These are phyloP conservation scores for Helicorthomorpha holstii DNA, from an alignment of 1,140 invertebrate genomes.

Conservation along the genomic window DNA sequence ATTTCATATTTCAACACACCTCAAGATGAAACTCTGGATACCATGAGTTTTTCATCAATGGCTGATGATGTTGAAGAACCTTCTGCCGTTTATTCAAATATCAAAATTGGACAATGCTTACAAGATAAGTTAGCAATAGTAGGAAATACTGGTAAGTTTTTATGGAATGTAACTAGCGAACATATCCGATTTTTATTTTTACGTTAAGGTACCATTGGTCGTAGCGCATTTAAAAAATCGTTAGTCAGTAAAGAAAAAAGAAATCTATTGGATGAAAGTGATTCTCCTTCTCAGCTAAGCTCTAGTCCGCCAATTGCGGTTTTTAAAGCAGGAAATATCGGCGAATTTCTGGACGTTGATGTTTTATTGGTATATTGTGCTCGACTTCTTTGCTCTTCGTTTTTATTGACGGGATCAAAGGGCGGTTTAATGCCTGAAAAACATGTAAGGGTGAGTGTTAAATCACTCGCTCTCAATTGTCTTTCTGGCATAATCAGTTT, in stretches of 20 bases:
- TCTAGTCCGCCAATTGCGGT: not conserved
- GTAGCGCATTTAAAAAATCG: too few relatives aligned
- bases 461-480: constrained; percentile 59
- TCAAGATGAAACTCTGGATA: not conserved
- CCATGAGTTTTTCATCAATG: not conserved
- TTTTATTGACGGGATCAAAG: constrained; percentile 46
- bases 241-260: too few relatives aligned
- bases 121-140: not conserved
- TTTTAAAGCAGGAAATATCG: constrained; percentile 32
- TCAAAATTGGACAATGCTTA: not conserved
- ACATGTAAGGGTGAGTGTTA: constrained; percentile 59
- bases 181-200: too few relatives aligned
- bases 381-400: constrained; percentile 51
- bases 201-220: too few relatives aligned
- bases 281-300: not conserved
- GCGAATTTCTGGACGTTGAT: constrained; percentile 42
- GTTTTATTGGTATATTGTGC: constrained; percentile 53
- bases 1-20: too few relatives aligned
- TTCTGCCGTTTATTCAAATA: not conserved
- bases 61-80: not conserved
- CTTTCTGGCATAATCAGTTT: constrained; percentile 46
- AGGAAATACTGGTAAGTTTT: too few relatives aligned
- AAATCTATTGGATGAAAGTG: too few relatives aligned
- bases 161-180: too few relatives aligned
- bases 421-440: constrained; percentile 43